phyloP scores from a whole-genome alignment of 2,888 invertebrate genomes.

The Neocrepidodera transversa region DNA sequence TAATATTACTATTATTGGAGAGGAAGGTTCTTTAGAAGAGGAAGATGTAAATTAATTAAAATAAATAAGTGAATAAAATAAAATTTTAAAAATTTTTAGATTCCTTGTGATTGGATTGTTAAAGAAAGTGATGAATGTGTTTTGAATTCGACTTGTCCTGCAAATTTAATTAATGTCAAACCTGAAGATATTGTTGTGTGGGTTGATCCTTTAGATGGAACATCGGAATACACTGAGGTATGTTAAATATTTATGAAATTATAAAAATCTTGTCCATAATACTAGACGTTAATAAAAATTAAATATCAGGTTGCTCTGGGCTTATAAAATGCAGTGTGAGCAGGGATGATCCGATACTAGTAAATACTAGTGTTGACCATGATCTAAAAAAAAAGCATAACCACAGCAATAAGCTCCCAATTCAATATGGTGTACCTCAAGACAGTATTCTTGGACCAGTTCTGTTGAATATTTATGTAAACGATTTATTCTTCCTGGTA shows the following conservation, averaged over 20 bases:
- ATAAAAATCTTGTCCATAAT: no score
- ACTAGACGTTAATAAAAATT: no score
- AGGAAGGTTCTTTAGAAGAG: slow-evolving; percentile 72
- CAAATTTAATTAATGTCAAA: slow-evolving; percentile 67
- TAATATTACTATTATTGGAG: slow-evolving; percentile 83
- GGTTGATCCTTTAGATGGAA: slow-evolving; percentile 99
- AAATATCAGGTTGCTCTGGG: no score
- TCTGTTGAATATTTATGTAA: no score
- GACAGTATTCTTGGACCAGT: no score
- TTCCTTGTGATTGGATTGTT: slow-evolving; percentile 79
- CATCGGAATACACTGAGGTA: slow-evolving; percentile 96
- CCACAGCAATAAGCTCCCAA: no score
- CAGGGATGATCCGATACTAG: no score
- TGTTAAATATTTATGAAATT: background rate
- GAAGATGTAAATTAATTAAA: slow-evolving; percentile 57
- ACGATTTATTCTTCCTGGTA: no score
- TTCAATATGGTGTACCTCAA: no score
- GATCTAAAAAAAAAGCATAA: no score
- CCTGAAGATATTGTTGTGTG: slow-evolving; percentile 91
- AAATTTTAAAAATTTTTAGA: slow-evolving; percentile 49
- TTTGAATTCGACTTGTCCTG: slow-evolving; percentile 71
- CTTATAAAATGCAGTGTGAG: no score
- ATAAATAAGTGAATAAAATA: background rate
- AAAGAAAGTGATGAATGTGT: slow-evolving; percentile 70
- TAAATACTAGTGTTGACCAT: no score